Base-by-base conservation (phyloP, 2,888 invertebrate species). In the Leptopilina myrica region DNA sequence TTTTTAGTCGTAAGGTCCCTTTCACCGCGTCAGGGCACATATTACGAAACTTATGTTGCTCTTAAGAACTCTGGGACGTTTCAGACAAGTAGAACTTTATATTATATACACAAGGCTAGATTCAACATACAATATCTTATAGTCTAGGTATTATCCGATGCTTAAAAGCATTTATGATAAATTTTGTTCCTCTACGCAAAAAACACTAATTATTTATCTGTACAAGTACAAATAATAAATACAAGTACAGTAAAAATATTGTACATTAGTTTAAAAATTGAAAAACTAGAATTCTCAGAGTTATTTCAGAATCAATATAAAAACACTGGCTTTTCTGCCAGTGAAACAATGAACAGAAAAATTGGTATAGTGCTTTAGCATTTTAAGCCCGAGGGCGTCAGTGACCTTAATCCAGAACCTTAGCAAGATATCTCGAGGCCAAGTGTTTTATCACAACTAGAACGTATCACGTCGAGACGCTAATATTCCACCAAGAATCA, bases 391-490 rank as follows among this genome's bases (percentile, higher is more conserved):
- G 11, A 40, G 40, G 66, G 66, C 43, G 46, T 15, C 15, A 46
- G 9, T 20, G 46, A 66, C 66, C 66, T 66, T 66, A 66, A 66
- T 66, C 66, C 40, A 40, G n/a, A 65, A 65, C 40, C 43, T 64
- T 66, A 9, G 43, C 66, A 65, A 65, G 66, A 66, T 66, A 66
- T 66, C 66, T 66, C 43, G 43, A 66, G 66, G 66, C 66, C 43
- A 66, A 66, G 66, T 66, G 66, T 66, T 66, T 66, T 66, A 66
- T 66, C 66, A 15, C 46, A 66, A 67, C 20, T 49, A 67, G 49
- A 67, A 66, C 46, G 15, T 66, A 67, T 46, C 20, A 20, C 46
- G 15, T 20, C 67, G 20, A 49, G 46, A 49, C 46, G 43, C 15
- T n/a, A 15, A 43, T 66, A 66, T 66, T 66, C 11, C 2, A 14